A percentile compares a stretch with the other conserved stretches of the same genome.
Evolutionary conservation across 2,797 vertebrate species (phyloP).

Genomic region (Nannoperca australis): DNA sequence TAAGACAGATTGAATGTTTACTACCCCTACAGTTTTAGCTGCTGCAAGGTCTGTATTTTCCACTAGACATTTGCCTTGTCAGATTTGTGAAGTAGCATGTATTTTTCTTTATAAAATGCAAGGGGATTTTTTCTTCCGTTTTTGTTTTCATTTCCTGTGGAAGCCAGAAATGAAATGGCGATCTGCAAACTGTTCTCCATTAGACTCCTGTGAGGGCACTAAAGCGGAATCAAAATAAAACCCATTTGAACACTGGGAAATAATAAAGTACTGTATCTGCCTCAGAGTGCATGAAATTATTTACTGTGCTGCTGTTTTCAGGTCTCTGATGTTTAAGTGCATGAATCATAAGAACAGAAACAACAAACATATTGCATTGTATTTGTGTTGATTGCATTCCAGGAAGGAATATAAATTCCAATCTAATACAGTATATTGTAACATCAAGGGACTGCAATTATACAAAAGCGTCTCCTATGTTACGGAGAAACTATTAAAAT

Average conservation of each 20-base stretch:
- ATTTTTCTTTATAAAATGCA: constrained; percentile 22
- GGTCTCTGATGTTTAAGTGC: constrained; percentile 25
- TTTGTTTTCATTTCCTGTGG: constrained; percentile 62
- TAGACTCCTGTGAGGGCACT: constrained; percentile 6
- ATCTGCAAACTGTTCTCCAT: constrained; percentile 38
- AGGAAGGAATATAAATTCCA: not conserved
- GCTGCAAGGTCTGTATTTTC: constrained; percentile 25
- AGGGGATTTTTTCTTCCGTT: not conserved
- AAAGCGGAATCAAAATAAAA: constrained; percentile 46
- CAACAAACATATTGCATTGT: constrained; percentile 6
- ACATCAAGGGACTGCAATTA: constrained; percentile 3
- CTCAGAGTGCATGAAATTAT: constrained; percentile 39
- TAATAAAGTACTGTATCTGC: constrained; percentile 43
- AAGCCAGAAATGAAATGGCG: constrained; percentile 35
- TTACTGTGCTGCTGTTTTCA: constrained; percentile 16
- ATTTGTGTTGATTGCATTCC: constrained; percentile 23
- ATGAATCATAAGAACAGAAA: constrained; percentile 34
- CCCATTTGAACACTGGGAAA: constrained; percentile 32
- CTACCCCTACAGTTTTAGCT: constrained; percentile 1
- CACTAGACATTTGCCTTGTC: constrained; percentile 25
- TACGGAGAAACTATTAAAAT: not conserved
- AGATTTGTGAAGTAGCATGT: constrained; percentile 27
- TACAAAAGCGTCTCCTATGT: not conserved
- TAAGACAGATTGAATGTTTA: constrained; percentile 35
- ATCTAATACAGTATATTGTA: not conserved